phyloP scores from a whole-genome alignment of 2,113 vertebrate species.

The Eubucco bourcierii region DNA sequence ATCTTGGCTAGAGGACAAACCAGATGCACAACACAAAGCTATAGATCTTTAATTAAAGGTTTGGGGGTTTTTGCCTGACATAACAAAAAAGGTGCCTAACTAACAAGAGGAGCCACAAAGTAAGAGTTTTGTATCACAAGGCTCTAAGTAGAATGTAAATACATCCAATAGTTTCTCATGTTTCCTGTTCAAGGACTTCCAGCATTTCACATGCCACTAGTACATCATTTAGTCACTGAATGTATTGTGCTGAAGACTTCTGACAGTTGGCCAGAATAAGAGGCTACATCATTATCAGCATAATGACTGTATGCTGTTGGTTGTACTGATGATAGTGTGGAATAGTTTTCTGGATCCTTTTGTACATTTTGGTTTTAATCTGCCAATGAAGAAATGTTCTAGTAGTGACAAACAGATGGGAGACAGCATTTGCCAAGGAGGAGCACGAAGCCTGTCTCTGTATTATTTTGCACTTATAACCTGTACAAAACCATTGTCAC shows the following conservation, averaged over 20 bases:
- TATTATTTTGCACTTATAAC: conserved; percentile 52
- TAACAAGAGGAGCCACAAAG: background rate
- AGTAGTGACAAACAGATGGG: conserved; percentile 57
- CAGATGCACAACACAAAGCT: background rate
- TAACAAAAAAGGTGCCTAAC: background rate
- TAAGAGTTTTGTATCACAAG: background rate
- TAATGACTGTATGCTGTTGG: background rate
- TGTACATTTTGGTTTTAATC: conserved; percentile 42
- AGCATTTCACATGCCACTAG: background rate
- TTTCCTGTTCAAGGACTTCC: background rate
- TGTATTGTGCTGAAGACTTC: background rate
- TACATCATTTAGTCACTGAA: background rate
- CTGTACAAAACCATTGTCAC: conserved; percentile 24
- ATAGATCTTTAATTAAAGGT: background rate
- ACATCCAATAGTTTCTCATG: background rate
- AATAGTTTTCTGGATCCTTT: conserved; percentile 45
- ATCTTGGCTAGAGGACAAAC: background rate
- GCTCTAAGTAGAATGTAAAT: background rate
- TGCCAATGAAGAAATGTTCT: conserved; percentile 38
- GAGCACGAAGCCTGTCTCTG: background rate
- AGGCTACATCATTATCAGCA: background rate
- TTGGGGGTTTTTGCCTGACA: background rate
- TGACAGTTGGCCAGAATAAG: conserved; percentile 6
- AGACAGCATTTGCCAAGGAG: conserved; percentile 31
- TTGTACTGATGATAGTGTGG: background rate